These are phyloP conservation scores for Tachina grossa DNA, from an alignment of 2,888 invertebrate species.

Conservation along the genomic window DNA sequence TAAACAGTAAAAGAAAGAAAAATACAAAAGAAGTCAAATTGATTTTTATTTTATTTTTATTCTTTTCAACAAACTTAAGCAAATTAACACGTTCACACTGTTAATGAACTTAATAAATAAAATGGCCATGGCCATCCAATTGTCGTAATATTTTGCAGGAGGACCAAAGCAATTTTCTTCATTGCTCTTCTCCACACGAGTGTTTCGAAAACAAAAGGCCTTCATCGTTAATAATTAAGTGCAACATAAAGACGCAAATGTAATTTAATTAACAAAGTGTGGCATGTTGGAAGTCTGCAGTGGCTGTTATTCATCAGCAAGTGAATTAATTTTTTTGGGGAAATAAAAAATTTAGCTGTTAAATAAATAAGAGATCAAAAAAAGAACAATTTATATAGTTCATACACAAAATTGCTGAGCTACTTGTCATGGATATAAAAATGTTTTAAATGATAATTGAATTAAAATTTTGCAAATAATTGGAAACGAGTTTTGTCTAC, in stretches of 20 bases:
- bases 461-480: not conserved
- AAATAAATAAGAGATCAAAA: not conserved
- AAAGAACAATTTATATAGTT: too few relatives aligned
- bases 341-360: not conserved
- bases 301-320: too few relatives aligned
- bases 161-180: not conserved
- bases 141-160: slow-evolving; percentile 10
- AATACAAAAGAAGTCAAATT: not conserved
- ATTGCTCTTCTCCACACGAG: not conserved
- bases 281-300: not conserved
- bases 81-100: slow-evolving; percentile 68
- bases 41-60: slow-evolving; percentile 32
- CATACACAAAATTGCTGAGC: too few relatives aligned
- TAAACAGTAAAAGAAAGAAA: not conserved
- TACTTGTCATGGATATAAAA: too few relatives aligned
- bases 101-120: slow-evolving; percentile 45
- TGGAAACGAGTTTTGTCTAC: too few relatives aligned
- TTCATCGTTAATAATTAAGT: slow-evolving; percentile 44
- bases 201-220: not conserved
- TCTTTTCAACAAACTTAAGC: slow-evolving; percentile 25
- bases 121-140: slow-evolving; percentile 22
- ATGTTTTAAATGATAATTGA: not conserved
- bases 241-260: slow-evolving; percentile 32
- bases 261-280: slow-evolving; percentile 51
- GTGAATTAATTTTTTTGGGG: not conserved